A percentile compares a stretch with the other conserved stretches of the same genome.
Evolutionary conservation across 1,140 invertebrate genomes (phyloP).

Genomic region (Drosophila rufa): DNA sequence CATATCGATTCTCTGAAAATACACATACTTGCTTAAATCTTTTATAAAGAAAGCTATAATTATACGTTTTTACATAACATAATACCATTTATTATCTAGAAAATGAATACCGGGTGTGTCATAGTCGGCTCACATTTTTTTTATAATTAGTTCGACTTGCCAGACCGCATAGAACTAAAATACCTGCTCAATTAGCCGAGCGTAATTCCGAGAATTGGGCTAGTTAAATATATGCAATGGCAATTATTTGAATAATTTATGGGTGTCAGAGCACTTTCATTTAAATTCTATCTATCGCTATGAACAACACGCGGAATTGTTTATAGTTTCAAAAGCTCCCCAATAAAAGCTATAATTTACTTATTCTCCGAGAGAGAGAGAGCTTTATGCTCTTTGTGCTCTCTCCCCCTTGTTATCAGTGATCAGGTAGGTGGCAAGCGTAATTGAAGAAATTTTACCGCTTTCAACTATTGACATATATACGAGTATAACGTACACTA

Average conservation of each 20-base stretch:
- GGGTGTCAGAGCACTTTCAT: neutral
- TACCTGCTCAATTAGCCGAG: conserved; percentile 1
- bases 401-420: conserved; percentile 38
- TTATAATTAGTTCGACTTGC: neutral
- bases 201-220: neutral
- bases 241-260: conserved; percentile 45
- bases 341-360: conserved; percentile 11
- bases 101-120: neutral
- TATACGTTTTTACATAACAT: neutral
- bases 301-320: conserved; percentile 10
- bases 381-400: conserved; percentile 23
- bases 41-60: no score
- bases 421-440: conserved; percentile 43
- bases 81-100: neutral
- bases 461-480: neutral
- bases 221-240: conserved; percentile 16
- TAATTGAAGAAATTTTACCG: conserved; percentile 15
- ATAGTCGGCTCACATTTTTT: no score
- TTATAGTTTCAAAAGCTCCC: conserved; percentile 17
- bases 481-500: neutral
- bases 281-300: conserved; percentile 20
- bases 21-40: no score
- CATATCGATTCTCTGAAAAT: no score
- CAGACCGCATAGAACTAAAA: neutral
- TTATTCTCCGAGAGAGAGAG: neutral